Percentiles rank a stretch among this genome's conserved stretches.
phyloP scores from a whole-genome alignment of 2,888 invertebrate genomes.

The Halictus quadricinctus region DNA sequence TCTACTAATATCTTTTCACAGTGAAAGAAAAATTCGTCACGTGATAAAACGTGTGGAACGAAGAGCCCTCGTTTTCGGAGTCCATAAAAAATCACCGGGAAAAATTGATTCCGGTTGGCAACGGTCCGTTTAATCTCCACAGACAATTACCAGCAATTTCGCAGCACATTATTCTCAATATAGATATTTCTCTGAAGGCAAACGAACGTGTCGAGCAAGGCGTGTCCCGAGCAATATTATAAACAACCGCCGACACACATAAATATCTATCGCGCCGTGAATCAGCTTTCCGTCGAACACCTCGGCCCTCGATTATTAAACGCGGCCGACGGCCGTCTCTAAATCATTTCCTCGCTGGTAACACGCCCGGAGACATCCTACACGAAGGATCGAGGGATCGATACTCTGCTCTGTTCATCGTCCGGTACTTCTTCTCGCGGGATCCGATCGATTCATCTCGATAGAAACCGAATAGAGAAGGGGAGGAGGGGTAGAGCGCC shows the following conservation, averaged over 20 bases:
- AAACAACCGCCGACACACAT: conserved; percentile 8
- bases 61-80: not conserved
- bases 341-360: conserved; percentile 43
- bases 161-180: conserved; percentile 21
- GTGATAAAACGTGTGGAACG: not conserved
- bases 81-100: not conserved
- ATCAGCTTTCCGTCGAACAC: conserved; percentile 17
- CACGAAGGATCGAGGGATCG: conserved; percentile 19
- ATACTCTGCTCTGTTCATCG: not conserved
- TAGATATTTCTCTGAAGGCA: conserved; percentile 9
- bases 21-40: not conserved
- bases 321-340: conserved; percentile 11
- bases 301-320: conserved; percentile 20
- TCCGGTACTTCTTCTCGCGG: conserved; percentile 40
- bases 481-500: not conserved
- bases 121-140: not conserved
- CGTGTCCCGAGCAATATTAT: not conserved
- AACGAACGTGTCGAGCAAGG: conserved; percentile 6
- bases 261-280: conserved; percentile 6
- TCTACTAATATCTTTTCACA: not conserved
- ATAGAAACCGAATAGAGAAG: not conserved
- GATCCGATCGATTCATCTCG: not conserved
- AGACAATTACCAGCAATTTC: conserved; percentile 39
- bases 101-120: not conserved
- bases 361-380: conserved; percentile 44